These are phyloP conservation scores for Hydrocynus forskahlii DNA, from an alignment of 2,797 vertebrate genomes.

Conservation along the genomic window DNA sequence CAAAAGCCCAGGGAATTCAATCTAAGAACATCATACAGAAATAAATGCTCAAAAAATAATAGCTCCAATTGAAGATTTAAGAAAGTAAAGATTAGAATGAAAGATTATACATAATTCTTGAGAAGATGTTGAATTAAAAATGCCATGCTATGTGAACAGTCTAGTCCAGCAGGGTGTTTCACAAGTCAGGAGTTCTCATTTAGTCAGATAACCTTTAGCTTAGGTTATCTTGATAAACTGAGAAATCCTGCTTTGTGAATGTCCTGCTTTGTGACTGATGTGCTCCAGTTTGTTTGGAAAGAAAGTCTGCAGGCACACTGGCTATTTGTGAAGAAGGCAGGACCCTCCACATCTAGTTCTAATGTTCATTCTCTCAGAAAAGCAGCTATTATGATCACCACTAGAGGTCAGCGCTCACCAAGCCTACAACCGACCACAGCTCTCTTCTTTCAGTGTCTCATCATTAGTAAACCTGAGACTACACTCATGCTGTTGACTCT, in stretches of 20 bases:
- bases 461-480: not conserved
- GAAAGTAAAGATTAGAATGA: not conserved
- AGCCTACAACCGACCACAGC: conserved; percentile 18
- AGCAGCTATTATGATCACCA: conserved; percentile 11
- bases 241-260: too few species aligned
- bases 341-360: too few species aligned
- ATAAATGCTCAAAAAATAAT: not conserved
- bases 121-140: not conserved
- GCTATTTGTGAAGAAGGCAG: too few species aligned
- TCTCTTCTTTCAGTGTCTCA: not conserved
- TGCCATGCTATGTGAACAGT: not conserved
- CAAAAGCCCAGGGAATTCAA: not conserved
- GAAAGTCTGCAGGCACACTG: too few species aligned
- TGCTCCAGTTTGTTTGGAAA: too few species aligned
- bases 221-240: too few species aligned
- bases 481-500: not conserved
- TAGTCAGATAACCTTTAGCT: too few species aligned
- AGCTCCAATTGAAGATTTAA: not conserved
- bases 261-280: too few species aligned
- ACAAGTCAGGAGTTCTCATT: too few species aligned
- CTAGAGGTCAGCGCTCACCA: conserved; percentile 50
- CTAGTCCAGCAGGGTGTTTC: not conserved
- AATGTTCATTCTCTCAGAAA: not conserved
- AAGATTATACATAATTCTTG: not conserved
- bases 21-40: not conserved